These are phyloP conservation scores for Gadopsis marmoratus DNA, from an alignment of 2,797 vertebrate species.

Conservation along the genomic window DNA sequence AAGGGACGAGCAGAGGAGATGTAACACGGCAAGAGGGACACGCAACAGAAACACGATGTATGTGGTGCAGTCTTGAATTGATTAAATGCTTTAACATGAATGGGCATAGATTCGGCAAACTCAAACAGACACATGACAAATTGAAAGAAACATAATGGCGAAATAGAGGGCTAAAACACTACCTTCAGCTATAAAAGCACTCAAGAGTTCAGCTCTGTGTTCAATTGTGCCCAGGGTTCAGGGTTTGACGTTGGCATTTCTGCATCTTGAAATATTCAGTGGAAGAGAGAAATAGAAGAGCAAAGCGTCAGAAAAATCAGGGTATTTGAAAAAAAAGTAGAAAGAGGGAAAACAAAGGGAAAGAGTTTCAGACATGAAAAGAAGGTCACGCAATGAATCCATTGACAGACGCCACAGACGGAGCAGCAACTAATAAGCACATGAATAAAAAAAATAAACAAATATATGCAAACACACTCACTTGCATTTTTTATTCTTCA, in stretches of 20 bases:
- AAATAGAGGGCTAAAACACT: conserved; percentile 58
- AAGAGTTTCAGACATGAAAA: conserved; percentile 48
- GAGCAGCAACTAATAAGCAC: conserved; percentile 12
- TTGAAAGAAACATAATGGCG: conserved; percentile 34
- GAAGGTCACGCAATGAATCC: conserved; percentile 50
- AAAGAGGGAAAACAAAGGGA: background rate
- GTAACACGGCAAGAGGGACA: conserved; percentile 24
- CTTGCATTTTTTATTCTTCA: conserved; percentile 76
- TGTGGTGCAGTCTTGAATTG: background rate
- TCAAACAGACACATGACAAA: conserved; percentile 53
- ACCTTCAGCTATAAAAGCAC: conserved; percentile 80
- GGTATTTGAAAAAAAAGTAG: conserved; percentile 23
- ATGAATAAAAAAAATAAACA: conserved; percentile 19
- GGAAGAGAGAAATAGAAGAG: conserved; percentile 55
- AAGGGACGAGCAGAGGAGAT: conserved; percentile 45
- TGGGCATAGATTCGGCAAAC: conserved; percentile 28
- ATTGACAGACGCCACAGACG: conserved; percentile 12
- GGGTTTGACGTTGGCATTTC: conserved; percentile 52
- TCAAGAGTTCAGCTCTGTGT: conserved; percentile 71
- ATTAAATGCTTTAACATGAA: conserved; percentile 40
- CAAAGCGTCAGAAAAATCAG: conserved; percentile 19
- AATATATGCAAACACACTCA: conserved; percentile 13
- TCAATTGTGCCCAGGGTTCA: conserved; percentile 65
- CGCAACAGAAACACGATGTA: conserved; percentile 7
- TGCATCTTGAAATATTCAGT: conserved; percentile 74